phyloP scores from a whole-genome alignment of 2,113 vertebrate genomes.

The Microcebus lehilahytsara region DNA sequence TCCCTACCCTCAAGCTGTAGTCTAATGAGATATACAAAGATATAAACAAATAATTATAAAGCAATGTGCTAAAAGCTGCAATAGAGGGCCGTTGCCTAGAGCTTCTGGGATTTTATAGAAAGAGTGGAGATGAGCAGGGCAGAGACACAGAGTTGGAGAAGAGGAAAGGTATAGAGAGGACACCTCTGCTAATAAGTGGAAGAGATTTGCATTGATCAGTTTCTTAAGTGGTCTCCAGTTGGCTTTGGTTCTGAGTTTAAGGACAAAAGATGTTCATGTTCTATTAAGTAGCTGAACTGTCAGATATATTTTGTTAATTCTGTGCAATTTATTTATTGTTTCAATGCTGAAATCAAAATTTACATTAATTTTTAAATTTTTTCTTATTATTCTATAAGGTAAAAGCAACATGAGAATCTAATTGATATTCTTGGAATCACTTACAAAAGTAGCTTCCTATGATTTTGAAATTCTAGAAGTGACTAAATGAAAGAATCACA shows the following conservation, averaged over 20 bases:
- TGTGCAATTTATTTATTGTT: neutral
- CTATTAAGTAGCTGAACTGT: neutral
- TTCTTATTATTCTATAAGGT: neutral
- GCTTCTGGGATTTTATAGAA: neutral
- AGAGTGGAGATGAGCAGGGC: neutral
- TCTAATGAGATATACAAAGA: neutral
- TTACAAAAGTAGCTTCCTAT: neutral
- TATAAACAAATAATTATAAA: neutral
- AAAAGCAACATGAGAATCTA: neutral
- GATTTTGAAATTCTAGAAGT: neutral
- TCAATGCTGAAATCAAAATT: neutral
- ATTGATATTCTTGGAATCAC: neutral
- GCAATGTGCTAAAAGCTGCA: neutral
- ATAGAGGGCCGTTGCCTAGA: accelerated
- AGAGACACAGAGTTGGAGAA: neutral
- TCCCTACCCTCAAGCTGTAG: neutral
- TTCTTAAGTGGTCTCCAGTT: neutral
- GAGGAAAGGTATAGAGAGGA: too few species aligned
- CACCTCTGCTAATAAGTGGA: neutral
- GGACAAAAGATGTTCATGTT: neutral
- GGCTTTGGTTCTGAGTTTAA: neutral
- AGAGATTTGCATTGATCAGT: neutral
- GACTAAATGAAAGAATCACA: neutral
- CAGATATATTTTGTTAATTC: neutral
- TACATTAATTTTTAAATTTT: neutral